Percentiles rank a stretch among this genome's conserved stretches.
phyloP scores from a whole-genome alignment of 2,113 vertebrate genomes.

The Colistium nudipinnis region DNA sequence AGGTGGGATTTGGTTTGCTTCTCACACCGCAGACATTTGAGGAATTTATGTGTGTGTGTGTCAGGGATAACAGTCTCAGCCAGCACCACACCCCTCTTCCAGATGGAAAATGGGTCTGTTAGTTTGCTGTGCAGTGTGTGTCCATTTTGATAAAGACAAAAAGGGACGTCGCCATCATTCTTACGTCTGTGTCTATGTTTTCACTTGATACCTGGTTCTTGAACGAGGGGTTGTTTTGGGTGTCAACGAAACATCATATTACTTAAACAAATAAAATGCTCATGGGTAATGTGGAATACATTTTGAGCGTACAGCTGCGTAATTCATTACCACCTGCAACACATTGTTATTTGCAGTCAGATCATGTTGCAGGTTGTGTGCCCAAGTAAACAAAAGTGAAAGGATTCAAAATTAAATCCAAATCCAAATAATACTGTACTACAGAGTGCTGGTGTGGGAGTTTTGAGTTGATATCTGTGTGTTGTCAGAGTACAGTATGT shows the following conservation, averaged over 20 bases:
- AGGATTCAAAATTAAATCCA: constrained; percentile 11
- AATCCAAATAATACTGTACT: constrained; percentile 32
- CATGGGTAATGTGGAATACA: background rate
- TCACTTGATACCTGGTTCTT: constrained; percentile 24
- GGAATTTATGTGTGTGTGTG: constrained; percentile 42
- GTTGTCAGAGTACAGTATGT: background rate
- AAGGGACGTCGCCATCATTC: constrained; percentile 24
- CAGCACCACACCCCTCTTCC: constrained; percentile 51
- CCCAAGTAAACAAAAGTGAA: constrained; percentile 43
- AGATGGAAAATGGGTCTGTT: constrained; percentile 4
- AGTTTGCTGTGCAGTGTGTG: background rate
- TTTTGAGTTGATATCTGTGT: background rate
- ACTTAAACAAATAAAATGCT: background rate
- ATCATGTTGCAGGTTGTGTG: constrained; percentile 69
- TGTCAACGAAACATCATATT: constrained; percentile 41
- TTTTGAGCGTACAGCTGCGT: background rate
- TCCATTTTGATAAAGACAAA: constrained; percentile 24
- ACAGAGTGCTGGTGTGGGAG: background rate
- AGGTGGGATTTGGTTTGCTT: constrained; percentile 4
- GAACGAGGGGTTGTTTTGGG: constrained; percentile 13
- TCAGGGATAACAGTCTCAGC: constrained; percentile 26
- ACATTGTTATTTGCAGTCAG: constrained; percentile 38
- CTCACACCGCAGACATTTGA: constrained; percentile 33
- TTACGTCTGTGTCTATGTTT: constrained; percentile 35
- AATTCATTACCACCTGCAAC: constrained; percentile 47